Conservation (phyloP, 2,797 vertebrate species). For the Amblyopsis hoosieri region DNA sequence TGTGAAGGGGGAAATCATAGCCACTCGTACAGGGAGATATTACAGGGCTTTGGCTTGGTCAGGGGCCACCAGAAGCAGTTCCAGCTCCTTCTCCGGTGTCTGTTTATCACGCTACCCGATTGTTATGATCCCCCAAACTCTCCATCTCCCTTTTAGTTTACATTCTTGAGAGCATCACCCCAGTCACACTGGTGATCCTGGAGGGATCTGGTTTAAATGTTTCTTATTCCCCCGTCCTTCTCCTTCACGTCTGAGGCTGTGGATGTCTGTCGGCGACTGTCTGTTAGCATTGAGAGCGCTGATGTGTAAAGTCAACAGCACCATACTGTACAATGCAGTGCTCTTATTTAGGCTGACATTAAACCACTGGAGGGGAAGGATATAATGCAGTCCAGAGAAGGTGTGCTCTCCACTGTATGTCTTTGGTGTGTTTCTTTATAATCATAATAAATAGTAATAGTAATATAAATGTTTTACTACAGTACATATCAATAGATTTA, state of each 20-base stretch:
- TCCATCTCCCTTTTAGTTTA: constrained; percentile 63
- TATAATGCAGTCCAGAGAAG: constrained; percentile 1
- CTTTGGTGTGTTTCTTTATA: background rate
- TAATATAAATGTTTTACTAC: too few relatives aligned
- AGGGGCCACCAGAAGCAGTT: constrained; percentile 49
- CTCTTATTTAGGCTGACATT: background rate
- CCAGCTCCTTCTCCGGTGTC: constrained; percentile 51
- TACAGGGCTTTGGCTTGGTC: constrained; percentile 32
- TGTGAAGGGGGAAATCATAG: constrained; percentile 19
- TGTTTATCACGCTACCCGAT: constrained; percentile 65
- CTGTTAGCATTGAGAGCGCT: constrained; percentile 1
- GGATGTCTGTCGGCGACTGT: background rate
- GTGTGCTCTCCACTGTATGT: background rate
- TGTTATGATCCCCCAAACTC: constrained; percentile 57
- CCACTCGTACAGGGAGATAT: constrained; percentile 1
- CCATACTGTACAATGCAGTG: background rate
- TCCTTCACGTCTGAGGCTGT: background rate
- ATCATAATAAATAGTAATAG: too few relatives aligned
- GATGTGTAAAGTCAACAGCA: background rate
- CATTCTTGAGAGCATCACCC: constrained; percentile 60
- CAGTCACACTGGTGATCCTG: constrained; percentile 39
- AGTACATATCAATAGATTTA: too few relatives aligned
- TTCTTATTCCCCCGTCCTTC: constrained; percentile 11
- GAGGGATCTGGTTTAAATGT: constrained; percentile 55
- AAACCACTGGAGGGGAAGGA: background rate